A percentile compares a stretch with the other conserved stretches of the same genome.
These are phyloP conservation scores for Catocala fraxini DNA, from an alignment of 2,888 invertebrate genomes.

Conservation along the genomic window DNA sequence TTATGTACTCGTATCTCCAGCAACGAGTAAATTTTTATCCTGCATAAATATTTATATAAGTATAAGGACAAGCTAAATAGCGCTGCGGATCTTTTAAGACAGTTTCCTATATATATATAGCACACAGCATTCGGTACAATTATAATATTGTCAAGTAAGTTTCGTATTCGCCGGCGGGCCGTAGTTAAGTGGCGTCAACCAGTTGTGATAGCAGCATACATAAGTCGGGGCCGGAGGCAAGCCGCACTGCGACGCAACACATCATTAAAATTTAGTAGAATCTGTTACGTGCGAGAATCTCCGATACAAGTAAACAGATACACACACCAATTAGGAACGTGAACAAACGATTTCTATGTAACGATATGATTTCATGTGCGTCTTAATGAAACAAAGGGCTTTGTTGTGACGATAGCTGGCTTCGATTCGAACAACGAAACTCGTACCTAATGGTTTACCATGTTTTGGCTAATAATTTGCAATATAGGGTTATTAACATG, in stretches of 20 bases:
- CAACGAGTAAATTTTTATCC: too few species aligned
- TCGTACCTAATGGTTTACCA: neutral
- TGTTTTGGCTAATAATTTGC: neutral
- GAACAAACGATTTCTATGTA: conserved; percentile 19
- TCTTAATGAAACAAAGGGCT: conserved; percentile 18
- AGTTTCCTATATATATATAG: too few species aligned
- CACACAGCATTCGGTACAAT: too few species aligned
- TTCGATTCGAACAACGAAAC: neutral
- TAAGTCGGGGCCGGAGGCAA: conserved; percentile 47
- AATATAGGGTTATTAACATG: too few species aligned
- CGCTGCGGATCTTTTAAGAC: too few species aligned
- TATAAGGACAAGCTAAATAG: too few species aligned
- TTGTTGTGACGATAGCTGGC: conserved; percentile 19
- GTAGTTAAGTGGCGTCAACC: conserved; percentile 30
- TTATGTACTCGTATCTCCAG: too few species aligned
- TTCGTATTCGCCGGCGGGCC: neutral
- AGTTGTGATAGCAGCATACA: conserved; percentile 45
- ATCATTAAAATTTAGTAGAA: conserved; percentile 75
- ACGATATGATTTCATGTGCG: neutral
- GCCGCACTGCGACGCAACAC: conserved; percentile 79
- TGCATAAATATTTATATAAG: too few species aligned
- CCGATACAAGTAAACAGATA: conserved; percentile 41
- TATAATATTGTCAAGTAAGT: neutral
- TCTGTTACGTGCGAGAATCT: conserved; percentile 46
- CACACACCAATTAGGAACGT: conserved; percentile 44